These are phyloP conservation scores for Xenotilapia leptura DNA, from an alignment of 2,113 vertebrate species.

Conservation along the genomic window DNA sequence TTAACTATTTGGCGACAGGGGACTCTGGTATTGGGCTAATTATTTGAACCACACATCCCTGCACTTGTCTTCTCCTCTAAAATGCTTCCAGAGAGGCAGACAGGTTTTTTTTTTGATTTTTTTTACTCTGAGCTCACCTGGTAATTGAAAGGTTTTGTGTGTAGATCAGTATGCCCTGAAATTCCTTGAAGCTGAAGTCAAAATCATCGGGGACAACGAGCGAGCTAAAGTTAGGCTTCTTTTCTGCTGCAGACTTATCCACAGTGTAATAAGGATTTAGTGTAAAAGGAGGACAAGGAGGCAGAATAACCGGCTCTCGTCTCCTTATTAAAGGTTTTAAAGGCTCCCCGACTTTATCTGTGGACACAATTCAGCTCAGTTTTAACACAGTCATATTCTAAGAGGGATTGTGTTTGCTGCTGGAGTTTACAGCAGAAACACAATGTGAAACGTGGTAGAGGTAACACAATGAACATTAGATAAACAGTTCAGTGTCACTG, in stretches of 20 bases:
- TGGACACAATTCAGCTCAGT: neutral
- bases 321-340: conserved; percentile 17
- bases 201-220: conserved; percentile 11
- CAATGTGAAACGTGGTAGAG: neutral
- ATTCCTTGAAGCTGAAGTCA: conserved; percentile 25
- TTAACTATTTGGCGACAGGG: conserved; percentile 63
- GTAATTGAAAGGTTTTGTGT: conserved; percentile 29
- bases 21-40: conserved; percentile 63
- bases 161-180: conserved; percentile 5
- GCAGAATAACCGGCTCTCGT: conserved; percentile 3
- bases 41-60: conserved; percentile 48
- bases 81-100: neutral
- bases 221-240: conserved; percentile 20
- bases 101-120: neutral
- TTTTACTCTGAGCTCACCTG: conserved; percentile 21
- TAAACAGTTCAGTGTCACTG: neutral
- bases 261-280: conserved; percentile 31
- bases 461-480: neutral
- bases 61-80: conserved; percentile 10
- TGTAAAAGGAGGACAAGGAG: conserved; percentile 21
- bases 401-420: conserved; percentile 12
- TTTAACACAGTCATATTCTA: neutral
- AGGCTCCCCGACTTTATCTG: neutral
- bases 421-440: neutral
- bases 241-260: conserved; percentile 16